Base-by-base conservation (phyloP, 2,113 vertebrate genomes). In the Melanocharis versteri region DNA sequence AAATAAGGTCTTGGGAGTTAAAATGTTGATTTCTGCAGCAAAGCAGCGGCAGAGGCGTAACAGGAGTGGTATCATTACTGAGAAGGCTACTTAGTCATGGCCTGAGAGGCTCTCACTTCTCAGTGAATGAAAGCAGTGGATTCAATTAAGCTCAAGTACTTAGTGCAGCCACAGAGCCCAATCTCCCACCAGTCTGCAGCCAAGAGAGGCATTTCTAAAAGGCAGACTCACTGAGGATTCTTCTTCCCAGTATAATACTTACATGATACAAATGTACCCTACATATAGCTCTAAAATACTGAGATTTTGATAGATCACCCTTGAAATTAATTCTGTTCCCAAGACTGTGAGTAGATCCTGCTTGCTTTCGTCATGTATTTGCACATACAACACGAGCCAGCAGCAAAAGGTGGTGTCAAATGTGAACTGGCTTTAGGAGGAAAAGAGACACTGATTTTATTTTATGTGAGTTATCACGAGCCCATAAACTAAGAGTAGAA, bases 341-440 rank as follows among this genome's bases (percentile, higher is more conserved):
- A 35, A 33, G 35, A 28, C 0, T 33, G 9, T 27, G 27, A 82
- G 30, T 5, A 78, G 27, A 16, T 54, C 19, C 69, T 22, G 27
- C 26, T 70, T 2, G 1, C 33, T 70, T 78, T 47, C 5, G 0
- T 30, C n/a, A 9, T 54, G 10, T 1, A 0, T 18, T 37, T 45
- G 60, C 39, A 58, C 22, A 28, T 1, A 19, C 30, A 61, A 24
- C 23, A 24, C 6, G 5, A 24, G 61, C 11, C 26, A 54, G 39
- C 7, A 42, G 20, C 18, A 21, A 22, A 30, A 71, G 2, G 3
- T 28, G 31, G 35, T 24, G 31, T 20, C 31, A 80, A 26, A 83
- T 30, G 23, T 16, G 20, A 80, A 75, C 31, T 27, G 68, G 72
- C 8, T 83, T 53, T 5, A 51, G 31, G 11, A 76, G n/a, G 21